Evolutionary conservation across 1,140 invertebrate genomes (phyloP), one percentile per base, ranked within the genome.

Genomic region (Drosophila paulistorum): DNA sequence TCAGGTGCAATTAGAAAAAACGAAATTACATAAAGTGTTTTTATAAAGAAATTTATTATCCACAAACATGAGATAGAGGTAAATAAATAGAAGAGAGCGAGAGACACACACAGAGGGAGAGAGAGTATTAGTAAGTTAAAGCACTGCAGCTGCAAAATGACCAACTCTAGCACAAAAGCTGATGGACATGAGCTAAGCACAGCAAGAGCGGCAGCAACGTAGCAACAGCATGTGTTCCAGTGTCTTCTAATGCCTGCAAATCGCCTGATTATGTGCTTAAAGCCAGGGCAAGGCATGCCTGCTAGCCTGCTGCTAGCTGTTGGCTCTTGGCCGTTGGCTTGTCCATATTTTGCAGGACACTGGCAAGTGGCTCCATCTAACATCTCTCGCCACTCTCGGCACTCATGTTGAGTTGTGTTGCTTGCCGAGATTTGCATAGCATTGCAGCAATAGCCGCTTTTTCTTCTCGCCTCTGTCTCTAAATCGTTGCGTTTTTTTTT

Each of bases 191-290:
- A 51, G 45, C 45, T 51, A 48, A 48, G 45, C 45, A 48, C 7
- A 55, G 64, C 74, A 59, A 69, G 66, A 45, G 59, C 14, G 57
- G 20, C 48, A 42, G 54, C 74, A 59, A 69, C 66, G 35, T 60
- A 45, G 59, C 14, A 64, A 30, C 48, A 42, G 42, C 59, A 74
- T 76, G 65, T 45, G 10, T 13, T 62, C 68, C 42, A 45, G 23
- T 39, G 58, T 51, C 35, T 68, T 64, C 55, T 87, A 86, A 86
- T 89, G 83, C 84, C 77, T 80, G 85, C 80, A 90, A 87, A 87
- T 87, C 74, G 84, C 60, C 84, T 78, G 84, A 87, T 87, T 87
- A 89, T 81, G 77, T 79, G 84, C 77, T 70, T 70, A 74, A 77
- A 71, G 75, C 67, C 62, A 37, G 72, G 45, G 30, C 65, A 65